Evolutionary conservation across 2,888 invertebrate genomes (phyloP), one percentile per base, ranked within the genome.

Genomic region (Dorcus hopei): DNA sequence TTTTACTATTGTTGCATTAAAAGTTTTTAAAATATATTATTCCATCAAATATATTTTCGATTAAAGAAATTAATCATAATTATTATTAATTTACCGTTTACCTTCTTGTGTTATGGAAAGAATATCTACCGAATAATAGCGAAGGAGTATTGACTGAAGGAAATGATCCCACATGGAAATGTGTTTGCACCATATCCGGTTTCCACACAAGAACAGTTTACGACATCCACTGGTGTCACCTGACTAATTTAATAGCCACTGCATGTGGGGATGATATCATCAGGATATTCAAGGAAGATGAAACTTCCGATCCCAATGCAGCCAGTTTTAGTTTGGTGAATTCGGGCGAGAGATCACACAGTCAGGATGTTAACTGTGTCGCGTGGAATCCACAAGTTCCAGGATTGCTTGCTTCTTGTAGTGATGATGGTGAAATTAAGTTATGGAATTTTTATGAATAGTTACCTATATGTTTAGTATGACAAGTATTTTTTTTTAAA

Each of bases 251-350:
- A 0, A 85, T 98, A 58, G 96, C 91, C 2, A 95, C 95, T 14
- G 95, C 94, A 0, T 90, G 91, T 76, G 97, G 94, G 1, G 97
- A 98, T 80, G 93, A 98, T 75, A 85, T 88, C 8, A 89, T 98
- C 61, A 85, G 95, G 70, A 85, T 98, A 70, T 97, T 97, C 72
- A 87, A 87, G 71, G 94, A 95, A 77, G 82, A 87, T 59, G 84
- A 82, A 7, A 83, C 83, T 64, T 87, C 87, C n/a, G 85, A 89
- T 70, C 82, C 84, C 0, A 87, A 91, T 80, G 86, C 88, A 57
- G 92, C 93, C 9, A 87, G 83, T 26, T 96, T 93, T 80, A 88
- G 87, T 68, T 77, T 94, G 61, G 75, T 90, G 33, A 84, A 84
- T 58, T 82, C 83, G 0, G 83, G 85, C 64, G 81, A 89, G 52